Evolutionary conservation across 2,113 vertebrate genomes (phyloP).

Genomic region (Tiliqua scincoides): DNA sequence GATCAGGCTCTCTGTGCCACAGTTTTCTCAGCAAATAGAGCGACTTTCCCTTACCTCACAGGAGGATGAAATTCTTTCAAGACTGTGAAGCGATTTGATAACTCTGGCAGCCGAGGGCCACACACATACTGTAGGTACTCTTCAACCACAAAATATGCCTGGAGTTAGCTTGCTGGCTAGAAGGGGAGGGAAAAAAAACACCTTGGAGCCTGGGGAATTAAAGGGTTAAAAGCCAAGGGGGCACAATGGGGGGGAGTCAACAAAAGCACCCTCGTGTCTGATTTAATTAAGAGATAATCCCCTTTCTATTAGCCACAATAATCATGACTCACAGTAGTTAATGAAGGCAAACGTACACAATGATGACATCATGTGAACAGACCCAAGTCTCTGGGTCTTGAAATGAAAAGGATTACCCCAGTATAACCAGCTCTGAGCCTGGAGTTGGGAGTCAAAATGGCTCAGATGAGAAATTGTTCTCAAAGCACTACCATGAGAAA

Average conservation of each 20-base stretch:
- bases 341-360: constrained; percentile 60
- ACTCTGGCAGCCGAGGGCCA: neutral
- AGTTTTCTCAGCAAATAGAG: neutral
- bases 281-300: constrained; percentile 65
- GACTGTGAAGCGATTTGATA: neutral
- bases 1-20: constrained; percentile 19
- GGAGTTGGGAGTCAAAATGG: constrained; percentile 58
- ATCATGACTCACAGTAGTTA: constrained; percentile 64
- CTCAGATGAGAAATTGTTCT: constrained; percentile 66
- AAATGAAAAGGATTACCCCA: constrained; percentile 72
- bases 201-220: neutral
- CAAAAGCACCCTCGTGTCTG: constrained; percentile 35
- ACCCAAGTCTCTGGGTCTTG: constrained; percentile 50
- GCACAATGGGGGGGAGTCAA: neutral
- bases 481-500: constrained; percentile 70
- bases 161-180: neutral
- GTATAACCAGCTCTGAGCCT: constrained; percentile 59
- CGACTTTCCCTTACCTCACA: constrained; percentile 2
- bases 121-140: constrained; percentile 1
- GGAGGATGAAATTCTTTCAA: constrained; percentile 7
- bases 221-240: constrained; percentile 63
- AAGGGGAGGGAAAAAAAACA: neutral
- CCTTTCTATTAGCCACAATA: constrained; percentile 64
- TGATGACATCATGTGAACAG: constrained; percentile 63
- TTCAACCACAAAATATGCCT: constrained; percentile 7